Conservation (phyloP, 2,888 invertebrate genomes). For the Serrognathus titanus region DNA sequence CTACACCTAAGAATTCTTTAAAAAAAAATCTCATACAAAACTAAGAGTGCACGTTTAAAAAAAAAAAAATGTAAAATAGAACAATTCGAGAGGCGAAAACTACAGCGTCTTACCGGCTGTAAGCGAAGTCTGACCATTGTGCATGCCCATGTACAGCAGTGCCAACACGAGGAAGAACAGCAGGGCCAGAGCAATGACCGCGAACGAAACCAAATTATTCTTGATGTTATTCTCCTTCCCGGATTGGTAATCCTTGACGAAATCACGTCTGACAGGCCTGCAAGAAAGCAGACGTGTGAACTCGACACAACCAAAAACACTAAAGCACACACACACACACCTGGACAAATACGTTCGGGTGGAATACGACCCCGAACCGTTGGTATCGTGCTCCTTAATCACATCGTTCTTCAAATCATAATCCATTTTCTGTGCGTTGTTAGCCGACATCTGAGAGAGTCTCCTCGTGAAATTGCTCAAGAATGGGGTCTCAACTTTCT, state of each 20-base stretch:
- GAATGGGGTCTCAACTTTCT: conserved; percentile 63
- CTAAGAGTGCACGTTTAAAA: background rate
- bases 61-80: background rate
- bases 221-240: conserved; percentile 53
- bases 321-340: conserved; percentile 19
- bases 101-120: background rate
- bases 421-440: conserved; percentile 28
- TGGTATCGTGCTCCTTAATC: conserved; percentile 46
- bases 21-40: background rate
- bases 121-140: conserved; percentile 55
- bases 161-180: conserved; percentile 65
- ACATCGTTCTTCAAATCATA: conserved; percentile 40
- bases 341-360: conserved; percentile 23
- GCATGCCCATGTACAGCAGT: conserved; percentile 66
- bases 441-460: conserved; percentile 47
- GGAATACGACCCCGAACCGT: conserved; percentile 31
- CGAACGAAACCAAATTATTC: conserved; percentile 62
- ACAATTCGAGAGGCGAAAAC: background rate
- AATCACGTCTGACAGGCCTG: conserved; percentile 33
- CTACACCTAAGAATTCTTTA: background rate
- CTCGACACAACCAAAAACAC: background rate
- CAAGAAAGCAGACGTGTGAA: background rate
- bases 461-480: conserved; percentile 68
- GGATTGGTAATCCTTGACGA: conserved; percentile 38
- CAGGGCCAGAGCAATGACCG: conserved; percentile 58